Evolutionary conservation across 53 echinoderm and acorn worm genomes (phyloP), one percentile per base, ranked within the genome.

Genomic region (Astropecten irregularis): DNA sequence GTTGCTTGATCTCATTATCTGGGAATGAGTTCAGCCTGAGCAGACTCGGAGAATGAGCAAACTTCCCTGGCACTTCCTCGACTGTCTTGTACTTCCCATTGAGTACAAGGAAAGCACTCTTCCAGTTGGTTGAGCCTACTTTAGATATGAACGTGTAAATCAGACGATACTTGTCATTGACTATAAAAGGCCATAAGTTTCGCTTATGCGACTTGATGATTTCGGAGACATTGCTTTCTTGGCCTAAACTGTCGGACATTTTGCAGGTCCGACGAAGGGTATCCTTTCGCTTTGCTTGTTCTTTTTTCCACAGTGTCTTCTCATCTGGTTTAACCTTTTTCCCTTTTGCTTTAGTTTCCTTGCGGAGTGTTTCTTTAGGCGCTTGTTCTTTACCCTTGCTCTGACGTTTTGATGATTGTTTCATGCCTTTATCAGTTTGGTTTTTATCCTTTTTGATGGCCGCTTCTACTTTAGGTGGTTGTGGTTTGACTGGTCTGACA

Each of bases 101-200:
- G 6, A 93, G 65, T 9, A 93, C 93, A 15, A 93, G 59, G 53
- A 93, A 90, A 16, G 84, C 93, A 19, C 84, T 93, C 51, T 90
- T 93, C 93, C 93, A 93, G 59, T 90, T 87, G 36, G 93, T 93
- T 15, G 90, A 90, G 11, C 90, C 93, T 2, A 93, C 88, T 60
- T 92, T 92, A 5, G 92, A 92, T n/a, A 92, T 81, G 49, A 82
- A 89, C 9, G 86, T 82, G 55, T 89, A 92, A 31, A 92, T 81
- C 1, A 92, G 77, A 30, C 83, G 72, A 57, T 89, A 86, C 48
- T 65, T 40, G 51, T 92, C 92, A 18, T 86, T 83, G 62, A 90
- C 82, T 27, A 92, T 92, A 23, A 86, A 89, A 15, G 89, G 89
- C 92, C 92, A 92, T 20, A 92, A 83, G 63, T 76, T 69, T 33